Evolutionary conservation across 2,797 vertebrate genomes (phyloP).

Genomic region (Neomorphus geoffroyi): DNA sequence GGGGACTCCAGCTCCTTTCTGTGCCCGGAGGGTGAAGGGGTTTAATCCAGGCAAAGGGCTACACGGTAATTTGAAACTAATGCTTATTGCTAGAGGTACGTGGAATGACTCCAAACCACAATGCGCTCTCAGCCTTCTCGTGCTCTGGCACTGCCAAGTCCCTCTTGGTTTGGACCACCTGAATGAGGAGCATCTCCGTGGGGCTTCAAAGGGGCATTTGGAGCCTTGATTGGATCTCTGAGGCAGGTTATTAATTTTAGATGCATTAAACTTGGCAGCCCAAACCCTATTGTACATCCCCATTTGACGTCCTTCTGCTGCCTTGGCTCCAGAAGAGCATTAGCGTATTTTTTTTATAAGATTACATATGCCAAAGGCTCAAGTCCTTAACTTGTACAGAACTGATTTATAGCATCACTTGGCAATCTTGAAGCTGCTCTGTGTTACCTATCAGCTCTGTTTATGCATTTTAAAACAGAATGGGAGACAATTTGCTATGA

Average conservation of each 20-base stretch:
- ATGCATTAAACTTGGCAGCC: neutral
- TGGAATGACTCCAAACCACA: neutral
- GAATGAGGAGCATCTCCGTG: neutral
- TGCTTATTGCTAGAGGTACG: neutral
- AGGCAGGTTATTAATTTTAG: neutral
- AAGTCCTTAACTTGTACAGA: neutral
- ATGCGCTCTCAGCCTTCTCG: neutral
- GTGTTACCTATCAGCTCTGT: neutral
- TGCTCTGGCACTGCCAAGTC: neutral
- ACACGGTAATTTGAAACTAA: neutral
- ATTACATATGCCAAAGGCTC: conserved; percentile 3
- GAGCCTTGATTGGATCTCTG: neutral
- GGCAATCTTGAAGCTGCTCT: neutral
- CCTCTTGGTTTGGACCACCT: neutral
- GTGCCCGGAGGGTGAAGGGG: neutral
- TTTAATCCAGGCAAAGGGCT: neutral
- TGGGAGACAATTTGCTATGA: neutral
- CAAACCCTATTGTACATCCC: neutral
- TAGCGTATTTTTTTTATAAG: neutral
- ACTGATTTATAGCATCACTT: neutral
- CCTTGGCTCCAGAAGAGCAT: conserved; percentile 3
- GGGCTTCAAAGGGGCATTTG: neutral
- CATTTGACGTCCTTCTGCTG: neutral
- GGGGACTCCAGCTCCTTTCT: neutral
- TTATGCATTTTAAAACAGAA: neutral